Conservation (phyloP, 2,888 invertebrate genomes). For the Junonia oenone region DNA sequence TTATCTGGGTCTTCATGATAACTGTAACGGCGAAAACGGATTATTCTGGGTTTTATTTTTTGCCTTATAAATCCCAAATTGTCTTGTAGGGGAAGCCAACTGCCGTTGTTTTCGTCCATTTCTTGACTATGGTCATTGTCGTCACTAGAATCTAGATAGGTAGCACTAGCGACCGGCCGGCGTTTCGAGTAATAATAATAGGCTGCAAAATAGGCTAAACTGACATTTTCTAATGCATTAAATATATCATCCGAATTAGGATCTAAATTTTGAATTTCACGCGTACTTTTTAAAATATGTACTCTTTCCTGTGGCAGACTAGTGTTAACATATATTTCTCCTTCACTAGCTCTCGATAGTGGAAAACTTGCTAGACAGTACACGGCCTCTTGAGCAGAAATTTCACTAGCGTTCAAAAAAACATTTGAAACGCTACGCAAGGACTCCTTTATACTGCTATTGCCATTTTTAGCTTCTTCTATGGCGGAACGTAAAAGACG, state of each 20-base stretch:
- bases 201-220: background rate
- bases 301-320: background rate
- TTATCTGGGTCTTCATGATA: no score
- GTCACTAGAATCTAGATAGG: no score
- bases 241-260: background rate
- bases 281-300: background rate
- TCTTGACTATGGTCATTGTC: no score
- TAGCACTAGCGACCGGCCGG: no score
- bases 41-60: no score
- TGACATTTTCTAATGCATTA: background rate
- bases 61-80: no score
- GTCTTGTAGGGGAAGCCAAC: no score
- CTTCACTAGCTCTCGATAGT: background rate
- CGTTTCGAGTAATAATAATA: background rate
- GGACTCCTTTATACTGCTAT: conserved; percentile 30
- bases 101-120: no score
- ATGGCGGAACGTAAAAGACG: conserved; percentile 22
- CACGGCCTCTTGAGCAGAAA: background rate
- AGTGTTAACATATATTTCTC: background rate
- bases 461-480: conserved; percentile 33
- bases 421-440: conserved; percentile 19
- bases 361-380: background rate
- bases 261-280: background rate
- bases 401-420: conserved; percentile 30
- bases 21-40: no score